Percentiles rank a stretch among this genome's conserved stretches.
Evolutionary conservation across 2,113 vertebrate genomes (phyloP).

Genomic region (Fukomys damarensis): DNA sequence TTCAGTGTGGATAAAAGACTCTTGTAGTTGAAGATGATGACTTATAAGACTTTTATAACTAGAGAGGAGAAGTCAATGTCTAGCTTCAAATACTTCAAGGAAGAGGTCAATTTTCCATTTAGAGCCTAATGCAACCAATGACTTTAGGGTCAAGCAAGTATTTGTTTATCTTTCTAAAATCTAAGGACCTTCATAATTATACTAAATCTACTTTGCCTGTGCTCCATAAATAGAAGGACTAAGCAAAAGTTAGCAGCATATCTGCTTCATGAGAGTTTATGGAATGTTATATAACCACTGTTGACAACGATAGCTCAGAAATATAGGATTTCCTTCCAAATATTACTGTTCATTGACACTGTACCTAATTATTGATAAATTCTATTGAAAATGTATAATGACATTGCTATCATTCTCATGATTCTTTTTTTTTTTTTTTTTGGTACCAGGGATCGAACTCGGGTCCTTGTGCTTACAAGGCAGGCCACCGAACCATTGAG

Average conservation of each 20-base stretch:
- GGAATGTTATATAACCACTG: not conserved
- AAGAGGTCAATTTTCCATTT: not conserved
- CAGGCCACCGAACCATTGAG: too few relatives aligned
- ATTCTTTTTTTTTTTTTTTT: too few relatives aligned
- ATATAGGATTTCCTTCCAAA: not conserved
- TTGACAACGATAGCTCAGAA: not conserved
- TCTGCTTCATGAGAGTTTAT: not conserved
- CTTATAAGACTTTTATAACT: not conserved
- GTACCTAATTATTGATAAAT: not conserved
- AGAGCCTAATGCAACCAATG: not conserved
- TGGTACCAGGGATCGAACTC: too few relatives aligned
- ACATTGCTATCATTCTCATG: not conserved
- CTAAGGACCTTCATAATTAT: not conserved
- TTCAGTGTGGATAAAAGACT: not conserved
- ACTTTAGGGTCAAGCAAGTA: not conserved
- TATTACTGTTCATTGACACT: not conserved
- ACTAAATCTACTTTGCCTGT: not conserved
- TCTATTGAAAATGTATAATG: not conserved
- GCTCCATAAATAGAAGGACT: not conserved
- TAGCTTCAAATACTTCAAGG: not conserved
- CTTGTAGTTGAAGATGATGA: not conserved
- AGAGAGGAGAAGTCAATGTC: not conserved
- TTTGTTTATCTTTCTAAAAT: not conserved
- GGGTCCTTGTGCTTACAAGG: too few relatives aligned
- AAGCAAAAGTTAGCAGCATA: not conserved